Base-by-base conservation (phyloP, 2,888 invertebrate species). In the Allophyes oxyacanthae region DNA sequence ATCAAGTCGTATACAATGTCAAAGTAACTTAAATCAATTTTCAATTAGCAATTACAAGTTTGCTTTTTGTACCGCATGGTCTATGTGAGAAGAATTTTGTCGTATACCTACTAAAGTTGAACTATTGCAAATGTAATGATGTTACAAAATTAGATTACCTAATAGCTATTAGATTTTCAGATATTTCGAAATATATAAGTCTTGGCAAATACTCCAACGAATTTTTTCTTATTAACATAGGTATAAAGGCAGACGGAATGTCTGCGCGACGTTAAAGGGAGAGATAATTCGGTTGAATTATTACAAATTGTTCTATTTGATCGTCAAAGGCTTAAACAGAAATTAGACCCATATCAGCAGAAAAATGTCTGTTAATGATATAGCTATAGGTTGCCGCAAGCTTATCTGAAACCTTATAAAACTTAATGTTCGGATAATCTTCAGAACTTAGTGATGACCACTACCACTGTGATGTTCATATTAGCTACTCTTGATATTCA, bases 161-260 rank as follows among this genome's bases (percentile, higher is more conserved):
- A n/a, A n/a, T n/a, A n/a, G n/a, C n/a, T n/a, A n/a, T n/a, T n/a
- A n/a, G n/a, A n/a, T n/a, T n/a, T n/a, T n/a, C n/a, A n/a, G n/a
- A n/a, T n/a, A n/a, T n/a, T n/a, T n/a, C n/a, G n/a, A n/a, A n/a
- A n/a, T n/a, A n/a, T n/a, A n/a, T n/a, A n/a, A n/a, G n/a, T n/a
- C n/a, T n/a, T n/a, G n/a, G n/a, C n/a, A n/a, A n/a, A n/a, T n/a
- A n/a, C n/a, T n/a, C n/a, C n/a, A n/a, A n/a, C n/a, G n/a, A n/a
- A n/a, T n/a, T n/a, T n/a, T n/a, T n/a, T n/a, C n/a, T n/a, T n/a
- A n/a, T n/a, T n/a, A n/a, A n/a, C n/a, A n/a, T n/a, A n/a, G n/a
- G n/a, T n/a, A n/a, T n/a, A n/a, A n/a, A n/a, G n/a, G 80, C 75
- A 73, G 52, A 37, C 30, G 32, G 9, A 45, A 56, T 40, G 65